phyloP scores from a whole-genome alignment of 2,888 invertebrate genomes.

The Ceratothoa steindachneri region DNA sequence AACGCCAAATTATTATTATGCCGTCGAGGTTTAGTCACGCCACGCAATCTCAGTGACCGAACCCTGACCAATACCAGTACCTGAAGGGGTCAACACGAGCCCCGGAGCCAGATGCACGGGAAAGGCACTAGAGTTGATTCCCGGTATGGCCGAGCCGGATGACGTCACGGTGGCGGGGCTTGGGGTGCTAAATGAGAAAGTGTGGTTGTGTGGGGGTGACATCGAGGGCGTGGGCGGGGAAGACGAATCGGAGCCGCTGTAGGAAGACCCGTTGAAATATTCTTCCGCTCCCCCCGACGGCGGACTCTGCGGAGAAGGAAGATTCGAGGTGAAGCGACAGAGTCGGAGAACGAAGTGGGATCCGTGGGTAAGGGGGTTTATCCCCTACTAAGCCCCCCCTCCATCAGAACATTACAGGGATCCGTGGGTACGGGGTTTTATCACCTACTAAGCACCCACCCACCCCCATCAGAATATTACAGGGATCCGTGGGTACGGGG shows the following conservation, averaged over 20 bases:
- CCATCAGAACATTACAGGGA: no score
- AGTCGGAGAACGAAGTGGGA: no score
- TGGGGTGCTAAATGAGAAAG: neutral
- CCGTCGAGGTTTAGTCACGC: no score
- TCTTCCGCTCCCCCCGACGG: neutral
- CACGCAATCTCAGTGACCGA: no score
- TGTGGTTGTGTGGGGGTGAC: neutral
- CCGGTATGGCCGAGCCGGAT: neutral
- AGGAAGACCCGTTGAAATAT: neutral
- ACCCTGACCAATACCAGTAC: neutral
- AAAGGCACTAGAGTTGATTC: neutral
- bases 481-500: no score
- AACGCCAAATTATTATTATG: no score
- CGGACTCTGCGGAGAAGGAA: slow-evolving; percentile 4
- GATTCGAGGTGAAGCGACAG: no score
- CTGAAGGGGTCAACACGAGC: neutral
- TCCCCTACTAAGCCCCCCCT: no score
- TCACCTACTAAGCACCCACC: no score
- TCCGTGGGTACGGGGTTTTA: no score
- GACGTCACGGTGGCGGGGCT: neutral
- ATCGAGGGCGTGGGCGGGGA: neutral
- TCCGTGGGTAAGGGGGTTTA: no score
- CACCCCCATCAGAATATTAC: no score
- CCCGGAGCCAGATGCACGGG: neutral
- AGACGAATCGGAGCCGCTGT: neutral